Evolutionary conservation across 2,113 vertebrate species (phyloP), one percentile per base, ranked within the genome.

Genomic region (Odobenus rosmarus): DNA sequence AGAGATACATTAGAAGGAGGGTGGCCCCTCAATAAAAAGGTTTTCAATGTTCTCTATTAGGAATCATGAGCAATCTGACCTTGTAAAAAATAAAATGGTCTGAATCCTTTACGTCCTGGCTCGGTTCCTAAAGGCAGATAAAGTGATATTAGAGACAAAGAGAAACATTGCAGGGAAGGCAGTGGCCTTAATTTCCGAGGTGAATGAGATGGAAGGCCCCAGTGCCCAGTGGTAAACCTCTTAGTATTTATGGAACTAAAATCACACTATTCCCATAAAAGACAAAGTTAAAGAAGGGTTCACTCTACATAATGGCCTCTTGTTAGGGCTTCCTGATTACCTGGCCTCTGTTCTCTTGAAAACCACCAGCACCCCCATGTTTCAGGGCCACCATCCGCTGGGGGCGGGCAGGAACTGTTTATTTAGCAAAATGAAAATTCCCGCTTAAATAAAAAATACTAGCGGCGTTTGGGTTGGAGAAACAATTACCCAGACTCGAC

Each of bases 171-270:
- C 57, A 92, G 97, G 95, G 95, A 96, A 96, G 77, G 91, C 95
- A 80, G 90, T 88, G 36, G 92, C 96, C 97, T 98, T 98, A 98
- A 98, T 95, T 98, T 98, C 96, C 53, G 61, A 98, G 98, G 98
- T 98, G 98, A 99, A 98, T 83, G 98, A 98, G 96, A 95, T 97
- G 92, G 90, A 98, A 98, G 95, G 98, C 98, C 97, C 97, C 83
- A 3, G 98, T 95, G 98, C 98, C 92, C 98, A 98, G 98, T 93
- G 4, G 98, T 98, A 97, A 98, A 98, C 97, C 98, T 98, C 98
- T 98, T 97, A 98, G 98, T 98, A 98, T 98, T 99, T 98, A 98
- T 98, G 98, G 98, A 98, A 98, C 49, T 98, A 97, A 98, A 98
- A 98, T 98, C 96, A 98, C 96, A 69, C 90, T 90, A 88, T 97